phyloP scores from a whole-genome alignment of 2,888 invertebrate genomes.

The Drosophila borborema region DNA sequence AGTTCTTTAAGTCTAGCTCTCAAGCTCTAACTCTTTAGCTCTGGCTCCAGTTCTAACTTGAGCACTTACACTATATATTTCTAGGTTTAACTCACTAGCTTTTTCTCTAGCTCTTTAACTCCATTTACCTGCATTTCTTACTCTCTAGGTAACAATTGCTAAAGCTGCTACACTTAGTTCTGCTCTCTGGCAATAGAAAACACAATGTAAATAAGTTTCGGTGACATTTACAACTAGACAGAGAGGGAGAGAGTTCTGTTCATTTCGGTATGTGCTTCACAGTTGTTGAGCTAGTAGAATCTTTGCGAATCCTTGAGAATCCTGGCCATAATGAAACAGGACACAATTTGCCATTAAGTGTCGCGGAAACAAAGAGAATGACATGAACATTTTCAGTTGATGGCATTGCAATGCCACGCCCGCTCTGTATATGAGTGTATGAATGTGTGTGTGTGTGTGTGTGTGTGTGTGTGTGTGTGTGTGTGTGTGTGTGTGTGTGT shows the following conservation, averaged over 20 bases:
- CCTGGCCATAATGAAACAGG: slow-evolving; percentile 11
- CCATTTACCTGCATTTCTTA: not conserved
- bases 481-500: no score
- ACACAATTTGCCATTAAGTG: slow-evolving; percentile 29
- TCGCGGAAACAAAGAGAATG: slow-evolving; percentile 40
- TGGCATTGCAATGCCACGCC: slow-evolving; percentile 18
- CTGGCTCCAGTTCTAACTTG: no score
- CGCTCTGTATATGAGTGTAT: not conserved
- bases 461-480: not conserved
- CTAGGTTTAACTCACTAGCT: not conserved
- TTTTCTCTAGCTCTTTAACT: not conserved
- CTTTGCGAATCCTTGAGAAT: slow-evolving; percentile 8
- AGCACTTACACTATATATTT: not conserved
- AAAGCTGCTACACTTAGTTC: not conserved
- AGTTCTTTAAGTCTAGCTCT: no score
- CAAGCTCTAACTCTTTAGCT: no score
- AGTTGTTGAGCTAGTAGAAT: not conserved
- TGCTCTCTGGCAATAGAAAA: not conserved
- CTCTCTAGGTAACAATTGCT: not conserved
- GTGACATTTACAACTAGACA: not conserved
- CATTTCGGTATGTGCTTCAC: not conserved
- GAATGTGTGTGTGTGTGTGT: not conserved
- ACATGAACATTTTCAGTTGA: slow-evolving; percentile 22
- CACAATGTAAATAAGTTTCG: not conserved
- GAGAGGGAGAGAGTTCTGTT: not conserved